These are phyloP conservation scores for Capromys pilorides DNA, from an alignment of 2,797 vertebrate genomes.

Conservation along the genomic window DNA sequence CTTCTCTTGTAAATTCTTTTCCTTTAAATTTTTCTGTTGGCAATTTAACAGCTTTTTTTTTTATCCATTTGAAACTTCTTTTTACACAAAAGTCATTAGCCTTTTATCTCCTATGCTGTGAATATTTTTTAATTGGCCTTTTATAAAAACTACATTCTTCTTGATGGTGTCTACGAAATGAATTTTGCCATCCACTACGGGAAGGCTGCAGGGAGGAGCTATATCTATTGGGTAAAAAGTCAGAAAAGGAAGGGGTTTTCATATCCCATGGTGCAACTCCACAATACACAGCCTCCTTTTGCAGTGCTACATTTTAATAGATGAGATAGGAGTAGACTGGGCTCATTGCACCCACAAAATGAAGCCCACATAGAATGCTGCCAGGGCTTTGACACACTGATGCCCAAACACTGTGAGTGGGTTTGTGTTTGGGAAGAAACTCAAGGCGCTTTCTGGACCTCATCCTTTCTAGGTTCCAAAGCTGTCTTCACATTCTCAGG, in stretches of 20 bases:
- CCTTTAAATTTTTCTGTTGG: background rate
- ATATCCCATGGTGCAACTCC: background rate
- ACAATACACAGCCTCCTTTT: background rate
- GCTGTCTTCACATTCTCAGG: background rate
- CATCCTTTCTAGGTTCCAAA: background rate
- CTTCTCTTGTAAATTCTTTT: conserved; percentile 44
- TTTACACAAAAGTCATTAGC: background rate
- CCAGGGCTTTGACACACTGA: background rate
- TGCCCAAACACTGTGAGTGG: background rate
- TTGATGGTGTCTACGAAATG: background rate
- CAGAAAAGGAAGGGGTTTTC: background rate
- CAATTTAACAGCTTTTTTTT: background rate
- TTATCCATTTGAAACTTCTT: conserved; percentile 26
- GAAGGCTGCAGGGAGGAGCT: background rate
- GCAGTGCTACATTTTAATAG: background rate
- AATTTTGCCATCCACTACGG: background rate
- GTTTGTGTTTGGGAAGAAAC: background rate
- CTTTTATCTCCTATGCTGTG: background rate
- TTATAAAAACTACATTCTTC: background rate
- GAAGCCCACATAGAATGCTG: background rate
- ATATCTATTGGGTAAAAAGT: background rate
- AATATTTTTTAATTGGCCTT: conserved; percentile 9
- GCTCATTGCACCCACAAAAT: background rate
- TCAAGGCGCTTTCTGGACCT: background rate
- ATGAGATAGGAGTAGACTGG: background rate